These are phyloP conservation scores for Anolis sagrei DNA, from an alignment of 2,113 vertebrate genomes.

Conservation along the genomic window DNA sequence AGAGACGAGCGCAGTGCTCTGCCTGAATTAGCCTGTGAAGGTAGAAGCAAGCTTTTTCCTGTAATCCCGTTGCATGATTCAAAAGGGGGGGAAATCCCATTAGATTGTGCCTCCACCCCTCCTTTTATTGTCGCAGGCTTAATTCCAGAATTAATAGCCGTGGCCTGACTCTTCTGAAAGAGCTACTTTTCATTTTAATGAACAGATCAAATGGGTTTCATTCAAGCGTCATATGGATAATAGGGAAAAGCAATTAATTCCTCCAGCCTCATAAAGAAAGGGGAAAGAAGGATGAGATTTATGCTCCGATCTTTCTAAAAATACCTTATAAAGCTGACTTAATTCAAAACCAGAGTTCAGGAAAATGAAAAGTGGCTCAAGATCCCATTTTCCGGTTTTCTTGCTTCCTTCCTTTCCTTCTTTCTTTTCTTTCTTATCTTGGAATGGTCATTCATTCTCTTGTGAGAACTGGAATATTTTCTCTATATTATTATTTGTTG, in stretches of 20 bases:
- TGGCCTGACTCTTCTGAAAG: neutral
- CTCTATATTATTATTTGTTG: conserved; percentile 26
- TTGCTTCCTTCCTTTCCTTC: neutral
- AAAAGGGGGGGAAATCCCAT: conserved; percentile 24
- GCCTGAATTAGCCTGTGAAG: conserved; percentile 80
- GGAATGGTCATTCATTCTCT: neutral
- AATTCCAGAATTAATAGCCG: neutral
- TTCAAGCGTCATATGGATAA: neutral
- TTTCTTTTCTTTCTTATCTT: neutral
- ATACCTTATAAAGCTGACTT: neutral
- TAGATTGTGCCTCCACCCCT: neutral
- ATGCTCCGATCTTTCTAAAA: neutral
- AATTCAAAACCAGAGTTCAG: neutral
- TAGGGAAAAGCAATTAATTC: neutral
- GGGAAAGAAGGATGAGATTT: accelerated
- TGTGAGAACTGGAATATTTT: conserved; percentile 40
- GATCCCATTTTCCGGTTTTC: conserved; percentile 18
- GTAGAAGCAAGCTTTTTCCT: conserved; percentile 71
- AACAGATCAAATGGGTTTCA: neutral
- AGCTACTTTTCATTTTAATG: conserved; percentile 75
- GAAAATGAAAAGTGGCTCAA: conserved; percentile 77
- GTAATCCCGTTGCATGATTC: conserved; percentile 66
- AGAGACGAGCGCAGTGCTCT: conserved; percentile 79
- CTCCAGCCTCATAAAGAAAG: neutral
- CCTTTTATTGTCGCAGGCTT: conserved; percentile 19